Evolutionary conservation across 2,797 vertebrate species (phyloP), one percentile per base, ranked within the genome.

Genomic region (Carduelis carduelis): DNA sequence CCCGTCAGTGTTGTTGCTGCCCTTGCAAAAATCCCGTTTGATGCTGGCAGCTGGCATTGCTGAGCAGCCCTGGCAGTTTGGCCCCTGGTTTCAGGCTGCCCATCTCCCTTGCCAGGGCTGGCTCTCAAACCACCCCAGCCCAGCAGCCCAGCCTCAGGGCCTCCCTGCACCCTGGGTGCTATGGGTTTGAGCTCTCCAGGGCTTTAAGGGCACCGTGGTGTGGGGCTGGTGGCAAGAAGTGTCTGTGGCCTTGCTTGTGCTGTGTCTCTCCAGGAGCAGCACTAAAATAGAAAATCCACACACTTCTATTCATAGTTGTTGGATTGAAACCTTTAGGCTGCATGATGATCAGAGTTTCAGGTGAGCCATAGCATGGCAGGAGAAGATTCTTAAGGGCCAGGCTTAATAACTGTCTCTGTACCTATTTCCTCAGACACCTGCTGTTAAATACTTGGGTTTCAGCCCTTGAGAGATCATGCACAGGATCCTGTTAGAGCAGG

Each of bases 41-140:
- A 8, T 0, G 1, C n/a, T 66, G 24, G 32, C 21, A 3, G 1
- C n/a, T 66, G 24, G 32, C 21, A 3, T 2, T n/a, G 28, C 28
- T 43, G 59, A 19, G 47, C 43, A 43, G 35, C 24, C 0, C 19
- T 17, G n/a, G 52, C 8, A 2, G 8, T 6, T 28, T 37, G 71
- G n/a, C 5, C 21, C 6, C 26, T 3, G 12, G 1, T 21, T 52
- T 43, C 24, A 28, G 60, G 12, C 44, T 49, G 55, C 21, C 75
- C 15, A 3, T 12, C 4, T 35, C 39, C 39, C 26, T 56, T 56
- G 5, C 20, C 34, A 23, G 59, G 37, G 12, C 24, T 82, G 26
- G 8, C 12, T 50, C 52, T n/a, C 35, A 1, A 23, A 2, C 15
- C 11, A 1, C 2, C 39, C 8, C 30, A 43, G 17, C 16, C n/a